Percentiles rank a stretch among this genome's conserved stretches.
These are phyloP conservation scores for Drosophila parvula DNA, from an alignment of 1,140 invertebrate species.

Conservation along the genomic window DNA sequence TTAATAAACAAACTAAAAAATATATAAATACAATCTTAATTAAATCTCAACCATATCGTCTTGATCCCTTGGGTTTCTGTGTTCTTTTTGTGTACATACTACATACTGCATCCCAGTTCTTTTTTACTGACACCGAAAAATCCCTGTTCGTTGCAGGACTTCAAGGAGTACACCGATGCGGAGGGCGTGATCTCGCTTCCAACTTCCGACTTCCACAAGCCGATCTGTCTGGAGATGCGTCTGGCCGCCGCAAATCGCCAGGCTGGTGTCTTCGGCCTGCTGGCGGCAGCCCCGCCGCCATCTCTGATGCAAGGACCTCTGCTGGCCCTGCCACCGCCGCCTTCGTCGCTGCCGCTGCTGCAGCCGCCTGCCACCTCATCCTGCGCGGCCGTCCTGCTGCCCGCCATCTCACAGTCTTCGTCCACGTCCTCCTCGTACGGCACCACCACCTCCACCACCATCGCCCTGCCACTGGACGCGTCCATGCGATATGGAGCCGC, in stretches of 20 bases:
- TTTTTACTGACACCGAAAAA: neutral
- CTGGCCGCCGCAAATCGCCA: conserved; percentile 74
- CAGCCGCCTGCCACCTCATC: conserved; percentile 3
- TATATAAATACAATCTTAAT: neutral
- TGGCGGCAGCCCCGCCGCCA: conserved; percentile 25
- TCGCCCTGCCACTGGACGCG: conserved; percentile 77
- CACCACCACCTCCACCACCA: conserved; percentile 79
- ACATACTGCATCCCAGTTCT: neutral
- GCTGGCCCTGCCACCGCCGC: conserved; percentile 38
- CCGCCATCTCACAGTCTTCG: conserved; percentile 74
- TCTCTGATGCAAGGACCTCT: conserved; percentile 22
- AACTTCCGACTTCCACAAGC: conserved; percentile 90
- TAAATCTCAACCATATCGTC: neutral
- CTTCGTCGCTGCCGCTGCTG: conserved; percentile 7
- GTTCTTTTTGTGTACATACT: neutral
- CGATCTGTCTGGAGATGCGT: conserved; percentile 91
- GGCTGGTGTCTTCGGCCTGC: conserved; percentile 63
- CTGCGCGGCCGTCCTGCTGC: conserved; percentile 34
- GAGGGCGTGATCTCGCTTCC: conserved; percentile 93
- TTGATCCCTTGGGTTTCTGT: neutral
- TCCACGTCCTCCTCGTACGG: conserved; percentile 81
- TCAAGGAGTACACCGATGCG: conserved; percentile 94
- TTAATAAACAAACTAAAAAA: neutral
- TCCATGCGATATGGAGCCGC: conserved; percentile 59
- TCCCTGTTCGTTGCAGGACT: conserved; percentile 87